Conservation (phyloP, 1,140 invertebrate genomes). For the Drosophila mauritiana region DNA sequence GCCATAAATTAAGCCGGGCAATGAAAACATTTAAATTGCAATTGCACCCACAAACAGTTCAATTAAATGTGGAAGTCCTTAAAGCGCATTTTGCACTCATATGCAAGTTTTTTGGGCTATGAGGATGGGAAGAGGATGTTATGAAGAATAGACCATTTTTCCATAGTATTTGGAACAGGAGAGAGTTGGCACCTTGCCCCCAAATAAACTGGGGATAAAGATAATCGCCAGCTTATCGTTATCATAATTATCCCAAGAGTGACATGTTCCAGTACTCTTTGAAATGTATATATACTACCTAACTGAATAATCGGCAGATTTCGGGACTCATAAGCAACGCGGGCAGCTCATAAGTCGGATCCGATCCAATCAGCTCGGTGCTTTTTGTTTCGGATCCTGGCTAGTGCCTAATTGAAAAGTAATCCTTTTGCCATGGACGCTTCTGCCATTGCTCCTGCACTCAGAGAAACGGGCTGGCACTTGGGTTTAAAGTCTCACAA, state of each 20-base stretch:
- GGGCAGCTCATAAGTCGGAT: slow-evolving; percentile 26
- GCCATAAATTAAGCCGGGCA: slow-evolving; percentile 25
- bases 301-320: too few relatives aligned
- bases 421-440: slow-evolving; percentile 43
- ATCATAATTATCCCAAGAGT: too few relatives aligned
- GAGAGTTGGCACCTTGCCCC: too few relatives aligned
- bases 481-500: neutral
- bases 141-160: too few relatives aligned
- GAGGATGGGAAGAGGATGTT: too few relatives aligned
- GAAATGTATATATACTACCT: too few relatives aligned
- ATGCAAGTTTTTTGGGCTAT: neutral
- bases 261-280: too few relatives aligned
- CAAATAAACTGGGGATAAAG: neutral
- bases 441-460: slow-evolving; percentile 2
- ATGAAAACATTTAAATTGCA: slow-evolving; percentile 25
- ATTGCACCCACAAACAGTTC: slow-evolving; percentile 3
- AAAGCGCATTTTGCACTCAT: neutral
- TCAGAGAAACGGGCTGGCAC: neutral
- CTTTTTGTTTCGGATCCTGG: slow-evolving; percentile 14
- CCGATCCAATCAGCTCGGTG: slow-evolving; percentile 34
- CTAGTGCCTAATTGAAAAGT: slow-evolving; percentile 65
- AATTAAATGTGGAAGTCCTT: slow-evolving; percentile 6
- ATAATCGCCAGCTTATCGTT: too few relatives aligned
- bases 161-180: too few relatives aligned
- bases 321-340: neutral